Evolutionary conservation across 2,113 vertebrate species (phyloP).

Genomic region (Tautogolabrus adspersus): DNA sequence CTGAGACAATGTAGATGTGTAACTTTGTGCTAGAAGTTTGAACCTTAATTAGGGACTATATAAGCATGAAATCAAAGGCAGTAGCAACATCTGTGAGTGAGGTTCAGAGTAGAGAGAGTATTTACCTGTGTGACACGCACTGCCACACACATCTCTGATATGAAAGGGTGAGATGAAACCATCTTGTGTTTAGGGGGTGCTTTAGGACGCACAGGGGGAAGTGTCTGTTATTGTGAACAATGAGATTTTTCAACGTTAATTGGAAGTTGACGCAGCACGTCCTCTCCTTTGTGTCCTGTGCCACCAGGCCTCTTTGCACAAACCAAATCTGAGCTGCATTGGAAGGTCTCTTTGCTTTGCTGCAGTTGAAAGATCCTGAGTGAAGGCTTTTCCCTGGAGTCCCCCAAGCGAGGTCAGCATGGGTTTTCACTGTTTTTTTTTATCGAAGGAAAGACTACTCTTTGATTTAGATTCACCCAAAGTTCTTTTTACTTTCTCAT

Average conservation of each 20-base stretch:
- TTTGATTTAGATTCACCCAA: slow-evolving; percentile 13
- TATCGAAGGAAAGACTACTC: slow-evolving; percentile 8
- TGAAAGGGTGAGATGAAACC: slow-evolving; percentile 24
- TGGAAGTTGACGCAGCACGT: slow-evolving; percentile 58
- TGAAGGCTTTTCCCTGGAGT: slow-evolving; percentile 1
- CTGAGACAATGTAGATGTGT: background rate
- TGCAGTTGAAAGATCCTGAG: slow-evolving; percentile 50
- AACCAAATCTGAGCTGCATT: slow-evolving; percentile 35
- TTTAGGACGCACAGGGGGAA: slow-evolving; percentile 25
- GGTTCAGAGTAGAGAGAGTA: background rate
- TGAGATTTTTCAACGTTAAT: slow-evolving; percentile 53
- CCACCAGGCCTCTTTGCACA: slow-evolving; percentile 30
- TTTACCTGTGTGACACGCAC: background rate
- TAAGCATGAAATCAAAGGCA: background rate
- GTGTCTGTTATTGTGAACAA: slow-evolving; percentile 51
- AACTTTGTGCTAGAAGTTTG: background rate
- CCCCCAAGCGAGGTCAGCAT: slow-evolving; percentile 34
- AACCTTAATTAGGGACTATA: too few species aligned
- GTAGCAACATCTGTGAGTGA: background rate
- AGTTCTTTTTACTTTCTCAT: slow-evolving; percentile 3
- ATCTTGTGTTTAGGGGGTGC: background rate
- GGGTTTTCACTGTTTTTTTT: slow-evolving; percentile 20
- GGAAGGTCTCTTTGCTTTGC: slow-evolving; percentile 41
- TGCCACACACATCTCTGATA: background rate
- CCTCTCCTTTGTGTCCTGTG: slow-evolving; percentile 31